Evolutionary conservation across 2,888 invertebrate genomes (phyloP).

Genomic region (Cordilura impudica): DNA sequence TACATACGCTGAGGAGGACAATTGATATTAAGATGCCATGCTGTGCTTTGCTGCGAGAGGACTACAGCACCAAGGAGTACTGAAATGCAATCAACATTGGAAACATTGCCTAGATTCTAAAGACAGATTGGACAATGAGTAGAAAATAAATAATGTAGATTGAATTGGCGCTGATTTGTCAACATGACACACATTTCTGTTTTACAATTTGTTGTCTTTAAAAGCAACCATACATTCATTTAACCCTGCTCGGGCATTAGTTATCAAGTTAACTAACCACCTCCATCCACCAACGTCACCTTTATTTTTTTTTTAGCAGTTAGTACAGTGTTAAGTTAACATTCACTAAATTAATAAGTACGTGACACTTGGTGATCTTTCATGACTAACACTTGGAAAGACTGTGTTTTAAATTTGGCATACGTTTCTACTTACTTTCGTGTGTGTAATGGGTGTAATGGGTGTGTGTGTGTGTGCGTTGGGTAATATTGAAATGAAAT

Average conservation of each 20-base stretch:
- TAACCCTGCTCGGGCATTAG: not conserved
- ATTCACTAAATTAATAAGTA: conserved; percentile 60
- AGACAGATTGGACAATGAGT: conserved; percentile 57
- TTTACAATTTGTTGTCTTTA: conserved; percentile 70
- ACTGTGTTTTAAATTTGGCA: conserved; percentile 18
- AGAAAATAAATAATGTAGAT: conserved; percentile 61
- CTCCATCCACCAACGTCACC: conserved; percentile 33
- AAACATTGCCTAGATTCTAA: conserved; percentile 57
- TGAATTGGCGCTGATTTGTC: conserved; percentile 63
- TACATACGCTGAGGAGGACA: conserved; percentile 53
- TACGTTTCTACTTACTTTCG: not conserved
- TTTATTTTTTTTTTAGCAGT: too few species aligned
- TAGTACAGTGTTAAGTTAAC: conserved; percentile 44
- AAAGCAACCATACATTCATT: conserved; percentile 58
- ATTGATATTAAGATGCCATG: conserved; percentile 63
- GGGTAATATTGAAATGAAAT: conserved; percentile 56
- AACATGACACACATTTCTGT: conserved; percentile 64
- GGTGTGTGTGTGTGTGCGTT: conserved; percentile 50
- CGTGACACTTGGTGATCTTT: conserved; percentile 60
- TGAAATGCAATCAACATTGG: not conserved
- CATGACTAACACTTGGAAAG: conserved; percentile 18
- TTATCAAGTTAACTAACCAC: conserved; percentile 18
- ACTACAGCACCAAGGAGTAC: conserved; percentile 19
- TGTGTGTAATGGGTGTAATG: conserved; percentile 29
- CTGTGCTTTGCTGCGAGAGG: conserved; percentile 46